A percentile compares a stretch with the other conserved stretches of the same genome.
Evolutionary conservation across 2,888 invertebrate genomes (phyloP).

Genomic region (Xestia ashworthii): DNA sequence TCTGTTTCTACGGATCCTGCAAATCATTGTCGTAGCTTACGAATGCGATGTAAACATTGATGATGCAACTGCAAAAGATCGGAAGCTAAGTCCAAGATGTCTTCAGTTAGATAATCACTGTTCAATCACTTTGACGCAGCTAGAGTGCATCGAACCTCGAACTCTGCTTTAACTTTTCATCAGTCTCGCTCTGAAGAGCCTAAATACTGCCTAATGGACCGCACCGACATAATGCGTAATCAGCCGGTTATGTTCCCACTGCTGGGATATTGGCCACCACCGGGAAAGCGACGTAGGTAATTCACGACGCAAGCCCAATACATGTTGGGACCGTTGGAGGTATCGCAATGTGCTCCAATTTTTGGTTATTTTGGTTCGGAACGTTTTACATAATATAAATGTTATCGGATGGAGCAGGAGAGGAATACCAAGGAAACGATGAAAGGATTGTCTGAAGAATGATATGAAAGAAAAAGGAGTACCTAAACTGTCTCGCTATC

Average conservation of each 20-base stretch:
- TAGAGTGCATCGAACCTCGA: slow-evolving; percentile 58
- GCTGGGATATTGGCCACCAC: background rate
- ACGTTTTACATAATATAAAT: background rate
- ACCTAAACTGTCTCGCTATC: background rate
- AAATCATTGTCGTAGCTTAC: slow-evolving; percentile 24
- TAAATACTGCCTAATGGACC: background rate
- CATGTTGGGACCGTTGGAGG: background rate
- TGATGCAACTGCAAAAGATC: slow-evolving; percentile 45
- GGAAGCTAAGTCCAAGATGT: slow-evolving; percentile 44
- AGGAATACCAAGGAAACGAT: background rate
- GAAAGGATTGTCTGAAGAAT: background rate
- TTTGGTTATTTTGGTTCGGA: background rate
- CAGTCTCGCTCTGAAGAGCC: slow-evolving; percentile 33
- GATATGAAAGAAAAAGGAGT: background rate
- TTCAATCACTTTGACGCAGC: slow-evolving; percentile 39
- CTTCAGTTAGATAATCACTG: slow-evolving; percentile 55
- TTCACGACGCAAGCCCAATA: background rate
- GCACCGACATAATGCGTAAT: slow-evolving; percentile 1
- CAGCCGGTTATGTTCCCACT: background rate
- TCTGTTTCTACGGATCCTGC: slow-evolving; percentile 3
- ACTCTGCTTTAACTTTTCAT: slow-evolving; percentile 38
- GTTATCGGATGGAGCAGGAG: background rate
- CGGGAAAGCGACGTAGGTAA: background rate
- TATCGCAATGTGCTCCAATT: background rate
- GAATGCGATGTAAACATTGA: slow-evolving; percentile 47